Evolutionary conservation across 2,797 vertebrate genomes (phyloP), one percentile per base, ranked within the genome.

Genomic region (Somateria mollissima): DNA sequence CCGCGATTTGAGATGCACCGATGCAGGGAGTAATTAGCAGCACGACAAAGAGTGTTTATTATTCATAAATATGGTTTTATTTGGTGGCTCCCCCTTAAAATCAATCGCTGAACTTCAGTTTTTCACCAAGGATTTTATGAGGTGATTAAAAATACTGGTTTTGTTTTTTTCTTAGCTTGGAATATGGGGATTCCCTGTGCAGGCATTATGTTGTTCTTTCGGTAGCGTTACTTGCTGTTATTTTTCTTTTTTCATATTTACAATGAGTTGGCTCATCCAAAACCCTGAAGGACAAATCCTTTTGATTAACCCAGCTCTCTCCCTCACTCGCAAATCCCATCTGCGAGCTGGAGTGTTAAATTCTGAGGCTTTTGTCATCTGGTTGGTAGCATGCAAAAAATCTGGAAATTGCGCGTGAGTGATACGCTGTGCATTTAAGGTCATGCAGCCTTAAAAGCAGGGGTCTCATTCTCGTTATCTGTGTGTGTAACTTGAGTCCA

Each of bases 41-140:
- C 80, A 27, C 0, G 15, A 74, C 6, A 1, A 41, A 43, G 67
- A 60, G 47, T 79, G 64, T 84, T 92, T 89, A 58, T 89, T 93
- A 67, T 94, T 94, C 74, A 77, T 84, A 94, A 96, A 80, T 34
- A 43, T 32, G 45, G 32, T 92, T 90, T 95, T 87, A 69, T 84
- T 92, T 73, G 62, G 39, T 74, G 75, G 57, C 67, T 94, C 73
- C 30, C 43, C 81, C 45, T 81, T 88, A 61, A 94, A 91, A 94
- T 78, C 71, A 72, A 10, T 89, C 82, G 58, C 84, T 89, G 72
- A 94, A 71, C 39, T 90, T 95, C 43, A 77, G 61, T 58, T 92
- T 87, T 69, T 85, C 71, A 39, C 96, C 37, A 51, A 84, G 61
- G 71, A 61, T 84, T 96, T 91, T 94, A 47, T 61, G 64, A 86